A percentile compares a stretch with the other conserved stretches of the same genome.
Conservation (phyloP, 1,140 invertebrate genomes). For the Plodia interpunctella region DNA sequence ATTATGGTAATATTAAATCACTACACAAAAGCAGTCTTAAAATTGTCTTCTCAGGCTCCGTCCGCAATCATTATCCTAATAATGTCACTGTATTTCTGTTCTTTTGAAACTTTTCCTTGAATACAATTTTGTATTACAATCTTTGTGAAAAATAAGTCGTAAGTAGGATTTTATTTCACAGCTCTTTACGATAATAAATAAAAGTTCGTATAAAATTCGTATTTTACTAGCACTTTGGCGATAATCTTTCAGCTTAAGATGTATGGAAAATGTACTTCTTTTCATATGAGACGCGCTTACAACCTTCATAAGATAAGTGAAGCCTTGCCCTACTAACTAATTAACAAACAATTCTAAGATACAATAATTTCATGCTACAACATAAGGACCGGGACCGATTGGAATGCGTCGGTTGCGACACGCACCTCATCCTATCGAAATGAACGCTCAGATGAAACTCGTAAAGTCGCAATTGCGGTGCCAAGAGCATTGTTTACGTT, state of each 20-base stretch:
- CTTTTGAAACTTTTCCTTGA: background rate
- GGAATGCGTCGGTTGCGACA: constrained; percentile 37
- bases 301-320: background rate
- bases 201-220: too few relatives aligned
- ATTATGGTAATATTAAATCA: too few relatives aligned
- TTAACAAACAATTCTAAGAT: constrained; percentile 35
- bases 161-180: too few relatives aligned
- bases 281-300: background rate
- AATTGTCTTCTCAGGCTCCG: background rate
- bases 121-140: background rate
- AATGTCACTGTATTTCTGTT: background rate
- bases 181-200: too few relatives aligned
- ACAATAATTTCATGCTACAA: constrained; percentile 27
- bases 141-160: too few relatives aligned
- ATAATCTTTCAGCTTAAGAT: background rate
- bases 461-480: constrained; percentile 22
- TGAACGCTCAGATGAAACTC: constrained; percentile 6
- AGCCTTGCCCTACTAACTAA: constrained; percentile 35
- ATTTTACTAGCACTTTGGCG: too few relatives aligned
- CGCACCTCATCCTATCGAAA: constrained; percentile 1
- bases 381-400: constrained; percentile 24
- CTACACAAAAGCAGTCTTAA: background rate
- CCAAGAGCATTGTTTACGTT: constrained; percentile 35
- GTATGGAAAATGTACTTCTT: background rate
- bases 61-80: background rate